Conservation (phyloP, 2,113 vertebrate genomes). For the Elachura formosa region DNA sequence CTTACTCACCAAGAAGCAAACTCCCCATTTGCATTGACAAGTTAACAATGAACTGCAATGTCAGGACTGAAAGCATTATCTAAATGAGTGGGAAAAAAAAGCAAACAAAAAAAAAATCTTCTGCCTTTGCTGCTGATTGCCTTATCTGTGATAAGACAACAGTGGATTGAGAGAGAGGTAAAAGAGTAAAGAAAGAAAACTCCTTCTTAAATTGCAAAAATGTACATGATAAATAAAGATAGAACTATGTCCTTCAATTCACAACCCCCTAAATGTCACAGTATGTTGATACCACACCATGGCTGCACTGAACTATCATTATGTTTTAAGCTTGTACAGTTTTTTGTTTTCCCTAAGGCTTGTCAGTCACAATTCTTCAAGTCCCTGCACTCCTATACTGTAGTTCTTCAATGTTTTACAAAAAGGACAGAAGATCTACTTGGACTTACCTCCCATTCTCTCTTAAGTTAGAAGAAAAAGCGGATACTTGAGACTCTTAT, state of each 20-base stretch:
- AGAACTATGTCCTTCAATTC: neutral
- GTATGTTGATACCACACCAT: neutral
- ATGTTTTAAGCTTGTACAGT: neutral
- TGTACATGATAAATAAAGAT: neutral
- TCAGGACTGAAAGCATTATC: neutral
- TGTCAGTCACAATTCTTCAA: neutral
- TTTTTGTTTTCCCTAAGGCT: neutral
- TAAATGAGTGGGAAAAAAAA: neutral
- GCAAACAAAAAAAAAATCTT: neutral
- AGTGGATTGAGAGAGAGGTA: neutral
- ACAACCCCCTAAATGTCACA: neutral
- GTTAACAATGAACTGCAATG: neutral
- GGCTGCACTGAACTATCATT: neutral
- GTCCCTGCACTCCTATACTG: neutral
- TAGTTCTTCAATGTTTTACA: neutral
- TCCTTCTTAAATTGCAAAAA: neutral
- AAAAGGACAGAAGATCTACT: neutral
- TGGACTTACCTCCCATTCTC: neutral
- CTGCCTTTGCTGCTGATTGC: neutral
- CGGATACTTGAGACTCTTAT: neutral
- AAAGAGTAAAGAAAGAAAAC: neutral
- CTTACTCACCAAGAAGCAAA: neutral
- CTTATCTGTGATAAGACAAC: neutral
- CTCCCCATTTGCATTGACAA: neutral
- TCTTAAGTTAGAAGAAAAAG: neutral